Evolutionary conservation across 2,888 invertebrate species (phyloP).

Genomic region (Nemapogon koenigi): DNA sequence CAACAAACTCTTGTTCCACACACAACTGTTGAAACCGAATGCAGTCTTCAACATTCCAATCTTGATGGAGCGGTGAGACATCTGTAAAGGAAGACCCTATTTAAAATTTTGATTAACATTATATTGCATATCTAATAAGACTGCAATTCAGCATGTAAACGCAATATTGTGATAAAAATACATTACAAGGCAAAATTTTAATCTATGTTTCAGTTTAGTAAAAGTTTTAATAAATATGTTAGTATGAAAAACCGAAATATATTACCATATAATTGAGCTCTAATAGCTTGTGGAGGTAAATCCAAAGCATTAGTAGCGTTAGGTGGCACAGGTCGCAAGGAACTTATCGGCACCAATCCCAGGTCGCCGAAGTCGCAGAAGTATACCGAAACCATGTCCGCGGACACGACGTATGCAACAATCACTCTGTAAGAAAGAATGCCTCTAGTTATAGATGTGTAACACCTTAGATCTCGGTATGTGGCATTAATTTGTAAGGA

Average conservation of each 20-base stretch:
- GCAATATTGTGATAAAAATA: too few species aligned
- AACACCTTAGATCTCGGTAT: not conserved
- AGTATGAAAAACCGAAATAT: not conserved
- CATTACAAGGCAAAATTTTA: too few species aligned
- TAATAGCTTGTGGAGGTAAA: slow-evolving; percentile 51
- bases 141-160: too few species aligned
- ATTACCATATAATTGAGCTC: slow-evolving; percentile 52
- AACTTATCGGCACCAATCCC: slow-evolving; percentile 36
- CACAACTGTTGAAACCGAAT: slow-evolving; percentile 75
- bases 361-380: slow-evolving; percentile 71
- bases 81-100: slow-evolving; percentile 48
- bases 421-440: slow-evolving; percentile 53
- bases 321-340: slow-evolving; percentile 40
- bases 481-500: too few species aligned
- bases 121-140: not conserved
- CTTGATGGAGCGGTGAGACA: slow-evolving; percentile 59
- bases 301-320: slow-evolving; percentile 40
- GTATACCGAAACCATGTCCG: slow-evolving; percentile 60
- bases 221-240: too few species aligned
- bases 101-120: not conserved
- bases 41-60: slow-evolving; percentile 79
- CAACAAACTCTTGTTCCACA: slow-evolving; percentile 73
- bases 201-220: too few species aligned
- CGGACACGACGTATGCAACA: slow-evolving; percentile 51
- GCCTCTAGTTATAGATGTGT: too few species aligned